Evolutionary conservation across 2,888 invertebrate species (phyloP), one percentile per base, ranked within the genome.

Genomic region (Tryphoninae sp.): DNA sequence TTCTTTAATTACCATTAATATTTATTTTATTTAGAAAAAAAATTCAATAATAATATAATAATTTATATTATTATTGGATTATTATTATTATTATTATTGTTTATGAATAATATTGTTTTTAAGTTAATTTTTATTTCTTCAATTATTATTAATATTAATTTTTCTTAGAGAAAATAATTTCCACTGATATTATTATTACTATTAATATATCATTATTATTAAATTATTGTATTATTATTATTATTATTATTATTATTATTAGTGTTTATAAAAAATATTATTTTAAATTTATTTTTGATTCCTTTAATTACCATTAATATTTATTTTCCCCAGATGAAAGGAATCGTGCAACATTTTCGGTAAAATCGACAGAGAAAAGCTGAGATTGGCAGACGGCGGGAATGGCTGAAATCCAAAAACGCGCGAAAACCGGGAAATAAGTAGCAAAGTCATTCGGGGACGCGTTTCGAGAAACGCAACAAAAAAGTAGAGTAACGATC

Each of bases 351-450:
- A 45, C 11, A 19, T 51, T 69, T 40, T 55, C 33, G 16, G 19
- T 19, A 26, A 19, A 40, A 55, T 55, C 40, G 6, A 55, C 55
- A 58, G 3, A 22, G 55, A 69, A 4, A 26, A 2, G 26, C n/a
- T 45, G 16, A 68, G 16, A 55, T 68, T 33, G 53, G n/a, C 67
- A 67, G 1, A 19, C 45, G 2, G 51, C n/a, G 9, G 19, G 19
- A 11, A 67, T 67, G 67, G 53, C 26, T 16, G 51, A 67, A 33
- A 26, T 49, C 67, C 67, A 67, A n/a, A n/a, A 53, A 13, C 22
- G 6, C n/a, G 23, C 49, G 42, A 64, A 22, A n/a, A 16, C 33
- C 33, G 16, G n/a, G 16, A 53, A 16, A 33, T 33, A 33, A 33
- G 6, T 33, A 33, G 33, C 33, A 33, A 33, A 33, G 33, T 33